Conservation (phyloP, 2,797 vertebrate species). For the Leuciscus waleckii region DNA sequence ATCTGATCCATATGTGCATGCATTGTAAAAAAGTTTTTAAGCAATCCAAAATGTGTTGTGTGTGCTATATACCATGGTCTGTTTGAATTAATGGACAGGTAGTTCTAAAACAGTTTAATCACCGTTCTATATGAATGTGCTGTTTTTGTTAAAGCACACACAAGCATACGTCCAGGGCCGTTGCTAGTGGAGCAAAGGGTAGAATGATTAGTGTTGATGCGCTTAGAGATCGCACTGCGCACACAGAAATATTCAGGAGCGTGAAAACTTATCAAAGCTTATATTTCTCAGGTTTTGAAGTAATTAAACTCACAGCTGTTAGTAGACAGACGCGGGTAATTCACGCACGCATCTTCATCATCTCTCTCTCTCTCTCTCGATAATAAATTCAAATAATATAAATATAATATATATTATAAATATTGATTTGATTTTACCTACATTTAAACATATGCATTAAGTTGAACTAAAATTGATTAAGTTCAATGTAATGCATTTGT, state of each 20-base stretch:
- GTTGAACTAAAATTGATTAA: no score
- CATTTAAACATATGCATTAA: no score
- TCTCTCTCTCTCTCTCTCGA: no score
- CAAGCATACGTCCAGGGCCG: background rate
- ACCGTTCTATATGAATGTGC: background rate
- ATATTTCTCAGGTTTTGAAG: no score
- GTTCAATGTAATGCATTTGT: no score
- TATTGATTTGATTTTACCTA: no score
- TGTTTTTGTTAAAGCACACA: background rate
- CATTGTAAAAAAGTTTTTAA: background rate
- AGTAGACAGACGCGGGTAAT: no score
- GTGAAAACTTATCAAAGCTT: background rate
- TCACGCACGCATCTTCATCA: no score
- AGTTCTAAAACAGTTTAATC: background rate
- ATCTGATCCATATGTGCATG: conserved; percentile 15
- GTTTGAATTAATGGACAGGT: background rate
- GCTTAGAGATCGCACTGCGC: background rate
- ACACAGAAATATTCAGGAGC: background rate
- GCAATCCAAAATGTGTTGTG: background rate
- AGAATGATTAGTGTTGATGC: background rate
- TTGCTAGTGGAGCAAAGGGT: background rate
- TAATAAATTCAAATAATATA: background rate
- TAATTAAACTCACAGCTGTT: no score
- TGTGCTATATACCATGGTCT: no score
- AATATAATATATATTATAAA: no score